Evolutionary conservation across 2,888 invertebrate species (phyloP), one percentile per base, ranked within the genome.

Genomic region (Drosophila testacea): DNA sequence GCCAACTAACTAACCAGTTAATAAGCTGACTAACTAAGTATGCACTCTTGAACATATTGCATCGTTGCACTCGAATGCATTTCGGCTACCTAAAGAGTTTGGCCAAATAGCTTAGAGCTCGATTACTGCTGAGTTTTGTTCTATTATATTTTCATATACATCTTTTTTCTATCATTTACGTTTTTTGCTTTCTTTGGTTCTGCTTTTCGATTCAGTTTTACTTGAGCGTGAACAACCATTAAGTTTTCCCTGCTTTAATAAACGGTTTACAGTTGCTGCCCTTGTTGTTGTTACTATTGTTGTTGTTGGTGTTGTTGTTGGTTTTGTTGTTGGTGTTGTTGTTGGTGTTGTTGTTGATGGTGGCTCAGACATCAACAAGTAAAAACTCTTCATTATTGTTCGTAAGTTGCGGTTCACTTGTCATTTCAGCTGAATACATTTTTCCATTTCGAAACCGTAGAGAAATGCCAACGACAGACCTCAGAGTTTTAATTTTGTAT

Each of bases 141-240:
- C 88, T 85, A 71, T 72, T 70, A 63, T 63, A 55, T 47, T 64
- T 67, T 62, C 28, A 39, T 30, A 30, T 28, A 13, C 39, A 51
- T 65, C 57, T 57, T 69, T 55, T 7, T 30, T 39, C 22, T 4
- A 32, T 44, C 5, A 47, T 44, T 2, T 47, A 46, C 6, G 11
- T 34, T 65, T 78, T 76, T 73, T 75, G 69, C 71, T 78, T 88
- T 76, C 72, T 72, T 65, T 69, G 64, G 68, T 73, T 73, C 79
- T 69, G 69, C 69, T 73, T 79, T 83, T 70, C 83, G 74, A 83
- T 88, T 83, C 76, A 56, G 88, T 83, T 77, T 81, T 81, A 89
- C 81, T 89, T 87, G 77, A 89, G 87, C 86, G 88, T 89, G 83
- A 87, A 89, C 77, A 62, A 50, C 73, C 68, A 78, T 81, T 85